These are phyloP conservation scores for Nannoperca australis DNA, from an alignment of 2,797 vertebrate species.

Conservation along the genomic window DNA sequence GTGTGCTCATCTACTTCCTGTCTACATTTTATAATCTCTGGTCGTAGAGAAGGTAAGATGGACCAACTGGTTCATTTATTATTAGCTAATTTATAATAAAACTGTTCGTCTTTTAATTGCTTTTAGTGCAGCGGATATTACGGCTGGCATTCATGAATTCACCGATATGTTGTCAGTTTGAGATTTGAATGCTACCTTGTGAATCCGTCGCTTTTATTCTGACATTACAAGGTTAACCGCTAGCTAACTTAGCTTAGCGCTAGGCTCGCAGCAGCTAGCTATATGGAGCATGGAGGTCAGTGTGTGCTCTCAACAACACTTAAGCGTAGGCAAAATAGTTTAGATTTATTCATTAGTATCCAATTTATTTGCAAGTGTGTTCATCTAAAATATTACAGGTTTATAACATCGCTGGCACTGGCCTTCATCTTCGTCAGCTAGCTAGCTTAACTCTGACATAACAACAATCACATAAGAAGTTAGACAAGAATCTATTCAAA, in stretches of 20 bases:
- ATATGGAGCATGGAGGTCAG: slow-evolving; percentile 65
- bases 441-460: slow-evolving; percentile 53
- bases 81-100: background rate
- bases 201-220: slow-evolving; percentile 33
- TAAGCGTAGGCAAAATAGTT: rapidly evolving
- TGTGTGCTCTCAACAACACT: background rate
- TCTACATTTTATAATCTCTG: slow-evolving; percentile 59
- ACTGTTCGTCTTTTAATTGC: rapidly evolving
- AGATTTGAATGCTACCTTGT: background rate
- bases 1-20: slow-evolving; percentile 53
- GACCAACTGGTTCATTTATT: background rate
- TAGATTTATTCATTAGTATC: rapidly evolving
- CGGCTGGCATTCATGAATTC: rapidly evolving
- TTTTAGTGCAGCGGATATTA: rapidly evolving
- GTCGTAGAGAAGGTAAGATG: slow-evolving; percentile 60
- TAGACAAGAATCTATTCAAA: slow-evolving; percentile 17
- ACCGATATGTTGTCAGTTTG: rapidly evolving
- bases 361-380: rapidly evolving
- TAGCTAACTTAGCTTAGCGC: slow-evolving; percentile 46
- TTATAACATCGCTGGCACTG: background rate
- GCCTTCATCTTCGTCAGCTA: slow-evolving; percentile 31
- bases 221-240: slow-evolving; percentile 74
- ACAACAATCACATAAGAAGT: slow-evolving; percentile 36
- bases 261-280: slow-evolving; percentile 35
- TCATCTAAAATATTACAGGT: background rate